These are phyloP conservation scores for Pardalotus punctatus DNA, from an alignment of 2,113 vertebrate species.

Conservation along the genomic window DNA sequence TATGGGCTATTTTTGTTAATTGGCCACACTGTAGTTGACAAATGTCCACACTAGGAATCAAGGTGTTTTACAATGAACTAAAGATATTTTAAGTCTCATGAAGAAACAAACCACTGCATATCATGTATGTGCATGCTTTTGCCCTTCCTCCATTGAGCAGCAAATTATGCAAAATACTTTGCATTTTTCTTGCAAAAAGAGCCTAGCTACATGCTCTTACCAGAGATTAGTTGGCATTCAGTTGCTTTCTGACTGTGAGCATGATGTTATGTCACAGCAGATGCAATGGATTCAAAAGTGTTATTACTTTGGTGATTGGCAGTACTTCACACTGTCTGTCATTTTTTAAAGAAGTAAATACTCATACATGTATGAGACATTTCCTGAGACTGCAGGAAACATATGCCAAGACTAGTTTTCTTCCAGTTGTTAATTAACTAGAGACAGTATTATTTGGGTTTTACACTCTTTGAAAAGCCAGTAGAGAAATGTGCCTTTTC, in stretches of 20 bases:
- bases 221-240: background rate
- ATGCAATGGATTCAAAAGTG: background rate
- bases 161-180: background rate
- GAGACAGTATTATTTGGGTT: background rate
- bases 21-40: background rate
- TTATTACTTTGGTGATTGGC: background rate
- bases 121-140: background rate
- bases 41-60: background rate
- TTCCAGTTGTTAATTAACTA: background rate
- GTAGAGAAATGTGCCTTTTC: background rate
- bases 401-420: background rate
- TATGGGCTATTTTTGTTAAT: background rate
- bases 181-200: background rate
- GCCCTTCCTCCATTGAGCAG: background rate
- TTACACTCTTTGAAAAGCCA: background rate
- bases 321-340: background rate
- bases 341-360: background rate
- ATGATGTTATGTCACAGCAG: background rate
- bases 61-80: background rate
- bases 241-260: background rate
- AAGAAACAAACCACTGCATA: background rate
- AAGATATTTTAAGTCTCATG: background rate
- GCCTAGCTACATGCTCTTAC: background rate
- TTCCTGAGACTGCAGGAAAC: background rate
- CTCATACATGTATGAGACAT: background rate